Conservation (phyloP, 2,113 vertebrate genomes). For the Pelmatolapia mariae region DNA sequence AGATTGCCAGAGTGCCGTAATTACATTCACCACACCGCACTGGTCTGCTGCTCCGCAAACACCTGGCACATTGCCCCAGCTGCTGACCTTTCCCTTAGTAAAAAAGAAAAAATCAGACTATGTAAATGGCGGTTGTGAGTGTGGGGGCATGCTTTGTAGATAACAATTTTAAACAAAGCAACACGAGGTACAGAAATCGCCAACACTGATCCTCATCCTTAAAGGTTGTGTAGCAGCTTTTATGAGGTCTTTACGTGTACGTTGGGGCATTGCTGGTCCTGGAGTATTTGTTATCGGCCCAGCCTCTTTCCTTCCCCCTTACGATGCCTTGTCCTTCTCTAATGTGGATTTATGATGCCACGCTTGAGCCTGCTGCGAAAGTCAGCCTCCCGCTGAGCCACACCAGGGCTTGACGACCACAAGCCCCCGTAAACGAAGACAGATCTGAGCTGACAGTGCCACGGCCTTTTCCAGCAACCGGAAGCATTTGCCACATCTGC, state of each 20-base stretch:
- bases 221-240: neutral
- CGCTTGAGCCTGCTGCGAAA: constrained; percentile 20
- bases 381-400: constrained; percentile 52
- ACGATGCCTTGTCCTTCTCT: constrained; percentile 30
- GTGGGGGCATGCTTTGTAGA: neutral
- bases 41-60: constrained; percentile 53
- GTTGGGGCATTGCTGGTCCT: neutral
- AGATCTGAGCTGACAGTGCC: constrained; percentile 56
- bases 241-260: neutral
- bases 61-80: constrained; percentile 47
- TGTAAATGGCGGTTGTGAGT: constrained; percentile 13
- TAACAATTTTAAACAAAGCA: neutral
- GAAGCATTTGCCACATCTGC: constrained; percentile 33
- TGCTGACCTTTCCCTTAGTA: constrained; percentile 48
- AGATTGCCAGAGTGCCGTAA: constrained; percentile 56
- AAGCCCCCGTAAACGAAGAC: constrained; percentile 57
- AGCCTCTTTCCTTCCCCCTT: neutral
- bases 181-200: neutral
- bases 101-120: neutral
- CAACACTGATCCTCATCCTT: neutral
- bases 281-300: neutral
- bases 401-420: constrained; percentile 55
- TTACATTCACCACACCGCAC: constrained; percentile 56
- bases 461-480: constrained; percentile 7
- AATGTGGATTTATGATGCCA: constrained; percentile 67